Conservation (phyloP, 2,888 invertebrate species). For the Lamproptera curius region DNA sequence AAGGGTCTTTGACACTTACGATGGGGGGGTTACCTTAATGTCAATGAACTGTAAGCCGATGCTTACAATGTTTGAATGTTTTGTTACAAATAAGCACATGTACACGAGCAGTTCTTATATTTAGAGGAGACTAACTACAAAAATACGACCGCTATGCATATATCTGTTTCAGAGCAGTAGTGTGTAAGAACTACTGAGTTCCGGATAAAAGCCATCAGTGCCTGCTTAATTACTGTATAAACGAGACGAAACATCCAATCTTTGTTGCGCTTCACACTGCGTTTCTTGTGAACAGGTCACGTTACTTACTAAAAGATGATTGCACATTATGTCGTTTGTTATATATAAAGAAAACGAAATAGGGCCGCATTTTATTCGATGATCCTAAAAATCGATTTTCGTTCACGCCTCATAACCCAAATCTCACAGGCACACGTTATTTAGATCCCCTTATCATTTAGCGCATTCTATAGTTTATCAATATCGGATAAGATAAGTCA, state of each 20-base stretch:
- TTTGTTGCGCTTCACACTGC: neutral
- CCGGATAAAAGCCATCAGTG: too few species aligned
- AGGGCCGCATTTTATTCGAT: conserved; percentile 10
- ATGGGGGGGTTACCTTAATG: conserved; percentile 2
- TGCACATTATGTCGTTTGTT: neutral
- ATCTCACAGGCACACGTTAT: too few species aligned
- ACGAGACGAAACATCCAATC: neutral
- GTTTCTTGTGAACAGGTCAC: too few species aligned
- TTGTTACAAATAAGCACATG: neutral
- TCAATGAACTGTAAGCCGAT: neutral
- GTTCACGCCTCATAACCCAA: too few species aligned
- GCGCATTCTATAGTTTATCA: conserved; percentile 20
- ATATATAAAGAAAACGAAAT: neutral
- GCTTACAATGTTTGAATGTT: neutral
- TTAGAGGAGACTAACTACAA: too few species aligned
- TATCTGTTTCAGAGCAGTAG: too few species aligned
- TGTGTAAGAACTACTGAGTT: too few species aligned
- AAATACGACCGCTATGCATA: too few species aligned
- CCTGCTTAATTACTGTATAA: neutral
- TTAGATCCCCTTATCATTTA: conserved; percentile 17
- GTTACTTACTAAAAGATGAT: neutral
- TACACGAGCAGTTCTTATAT: neutral
- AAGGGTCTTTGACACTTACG: conserved; percentile 7
- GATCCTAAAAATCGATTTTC: too few species aligned
- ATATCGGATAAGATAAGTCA: conserved; percentile 22